Base-by-base conservation (phyloP, 2,888 invertebrate genomes). In the Anaspis maculata region DNA sequence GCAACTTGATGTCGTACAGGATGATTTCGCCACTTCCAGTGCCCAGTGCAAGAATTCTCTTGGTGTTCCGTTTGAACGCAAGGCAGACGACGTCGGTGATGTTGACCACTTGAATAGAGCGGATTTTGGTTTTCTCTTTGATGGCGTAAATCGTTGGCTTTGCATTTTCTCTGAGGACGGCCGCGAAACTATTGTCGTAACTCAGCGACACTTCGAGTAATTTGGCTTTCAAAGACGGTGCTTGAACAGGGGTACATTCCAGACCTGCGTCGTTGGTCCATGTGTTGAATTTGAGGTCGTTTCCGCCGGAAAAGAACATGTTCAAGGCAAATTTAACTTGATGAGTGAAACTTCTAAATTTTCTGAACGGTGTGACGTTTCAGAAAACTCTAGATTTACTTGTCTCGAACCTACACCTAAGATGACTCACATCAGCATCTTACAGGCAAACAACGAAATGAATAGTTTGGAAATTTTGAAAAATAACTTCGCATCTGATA, bases 1-100 rank as follows among this genome's bases (percentile, higher is more conserved):
- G 52, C 15, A 39, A 46, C 42, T 56, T 59, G 3, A 59, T 62
- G 36, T 63, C 61, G 41, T 62, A 63, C 22, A 63, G 35, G 11
- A 54, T 44, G 1, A 59, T 51, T 11, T 61, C 56, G 4, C 60
- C 58, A 9, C 41, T 35, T 15, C 38, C 39, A 1, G 51, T 60
- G 4, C 56, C 61, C n/a, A 61, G 21, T 2, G 57, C 61, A 13
- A 62, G 40, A 22, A 39, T 39, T 31, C 51, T 51, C 35, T 62
- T 63, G 3, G 60, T 59, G 14, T 38, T 50, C 12, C 46, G 44
- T 32, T 59, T 59, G 38, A 62, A 64, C 3, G 43, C 32, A 1
- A 56, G 32, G 1, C 51, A 44, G 1, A 56, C 48, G 2, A 53
- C 53, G 23, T 52, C 43, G 13, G 56, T 30, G 3, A 53, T 46